Base-by-base conservation (phyloP, 2,113 vertebrate genomes). In the Cyanistes caeruleus region DNA sequence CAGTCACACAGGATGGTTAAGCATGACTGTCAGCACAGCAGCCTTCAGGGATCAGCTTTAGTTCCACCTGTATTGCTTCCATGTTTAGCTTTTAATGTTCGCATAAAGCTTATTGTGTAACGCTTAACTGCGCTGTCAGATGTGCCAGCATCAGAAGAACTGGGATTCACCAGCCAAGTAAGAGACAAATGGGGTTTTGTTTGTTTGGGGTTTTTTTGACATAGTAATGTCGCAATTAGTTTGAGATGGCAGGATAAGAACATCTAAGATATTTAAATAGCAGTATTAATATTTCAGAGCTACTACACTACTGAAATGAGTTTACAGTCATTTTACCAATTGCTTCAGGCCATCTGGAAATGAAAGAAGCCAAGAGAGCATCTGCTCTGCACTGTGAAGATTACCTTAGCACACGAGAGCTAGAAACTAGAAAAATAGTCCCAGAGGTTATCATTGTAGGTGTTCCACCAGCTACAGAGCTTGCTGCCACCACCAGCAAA, bases 151-250 rank as follows among this genome's bases (percentile, higher is more conserved):
- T 33, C 84, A 93, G 87, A 91, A 93, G 49, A 95, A 76, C 53
- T 41, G 23, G 22, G 23, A 90, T 90, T 95, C 78, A 73, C 74
- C 86, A 96, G 94, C 92, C 95, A 95, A 96, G 70, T 49, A 63
- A 49, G 83, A 97, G 81, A 96, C 89, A 96, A 96, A 95, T 93
- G 74, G 84, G 62, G 2, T 89, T 95, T 87, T 95, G 89, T 96
- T 97, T 97, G 88, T 95, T 96, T 96, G 88, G 87, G 75, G 15
- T 88, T 95, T 96, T 89, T 89, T 95, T 88, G 73, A 95, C 94
- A 95, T 87, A 96, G 95, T 95, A 94, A 96, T 96, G 96, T 95
- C 94, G 7, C 96, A 97, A 95, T 96, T 97, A 96, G 93, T 74
- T 96, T 94, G 75, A 96, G 96, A 97, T 96, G 78, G 90, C 46